These are phyloP conservation scores for Lophotriccus pileatus DNA, from an alignment of 2,797 vertebrate genomes.

Conservation along the genomic window DNA sequence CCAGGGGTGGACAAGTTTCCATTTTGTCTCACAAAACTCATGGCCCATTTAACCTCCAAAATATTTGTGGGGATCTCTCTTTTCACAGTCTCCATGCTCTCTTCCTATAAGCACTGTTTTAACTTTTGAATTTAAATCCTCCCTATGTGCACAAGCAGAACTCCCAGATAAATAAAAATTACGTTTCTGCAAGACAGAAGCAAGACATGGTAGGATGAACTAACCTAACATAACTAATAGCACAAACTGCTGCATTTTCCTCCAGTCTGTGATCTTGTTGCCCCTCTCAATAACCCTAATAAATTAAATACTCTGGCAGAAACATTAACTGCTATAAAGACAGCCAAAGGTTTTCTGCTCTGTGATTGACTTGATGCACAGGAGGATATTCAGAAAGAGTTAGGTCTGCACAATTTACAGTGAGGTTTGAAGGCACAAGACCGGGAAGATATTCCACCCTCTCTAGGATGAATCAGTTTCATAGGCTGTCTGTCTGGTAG, in stretches of 20 bases:
- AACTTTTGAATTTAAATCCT: neutral
- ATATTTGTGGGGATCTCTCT: neutral
- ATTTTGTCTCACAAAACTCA: neutral
- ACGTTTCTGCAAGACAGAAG: neutral
- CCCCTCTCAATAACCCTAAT: neutral
- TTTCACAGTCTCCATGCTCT: neutral
- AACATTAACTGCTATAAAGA: neutral
- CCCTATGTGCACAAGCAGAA: neutral
- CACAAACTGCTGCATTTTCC: neutral
- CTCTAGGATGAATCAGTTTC: neutral
- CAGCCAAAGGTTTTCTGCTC: neutral
- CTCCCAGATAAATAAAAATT: neutral
- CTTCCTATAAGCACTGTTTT: neutral
- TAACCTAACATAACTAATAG: neutral
- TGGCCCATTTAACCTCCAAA: neutral
- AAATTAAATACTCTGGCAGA: neutral
- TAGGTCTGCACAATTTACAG: neutral
- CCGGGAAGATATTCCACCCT: neutral
- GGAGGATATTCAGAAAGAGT: neutral
- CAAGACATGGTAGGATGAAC: neutral
- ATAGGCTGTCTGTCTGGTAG: neutral
- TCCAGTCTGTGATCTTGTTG: neutral
- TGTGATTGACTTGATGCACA: neutral
- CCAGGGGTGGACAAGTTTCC: neutral
- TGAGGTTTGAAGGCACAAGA: neutral